Base-by-base conservation (phyloP, 1,140 invertebrate genomes). In the Bombus fervidus region DNA sequence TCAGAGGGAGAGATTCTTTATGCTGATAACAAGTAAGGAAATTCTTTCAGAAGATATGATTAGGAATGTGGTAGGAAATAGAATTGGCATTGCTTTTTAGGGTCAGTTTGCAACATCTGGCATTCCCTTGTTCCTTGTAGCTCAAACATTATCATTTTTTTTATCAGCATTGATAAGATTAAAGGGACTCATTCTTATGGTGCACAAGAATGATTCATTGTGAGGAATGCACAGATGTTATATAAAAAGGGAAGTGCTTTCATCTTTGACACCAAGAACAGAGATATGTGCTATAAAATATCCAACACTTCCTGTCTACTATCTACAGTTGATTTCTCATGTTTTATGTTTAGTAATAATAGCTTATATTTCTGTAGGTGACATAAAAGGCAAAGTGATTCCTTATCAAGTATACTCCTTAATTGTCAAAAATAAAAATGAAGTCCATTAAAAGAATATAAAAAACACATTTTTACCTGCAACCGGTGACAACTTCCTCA, bases 401-500 rank as follows among this genome's bases (percentile, higher is more conserved):
- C 9, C 39, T 47, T 31, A 28, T 71, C n/a, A 64, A 2, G 22
- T 25, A 12, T 76, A 59, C 8, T 10, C 13, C 18, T 10, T 59
- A 37, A 15, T 59, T 15, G n/a, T n/a, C n/a, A 59, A 4, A n/a
- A 47, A 53, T 68, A 53, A 13, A 8, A 18, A 34, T 31, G 3
- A 68, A 25, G 37, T 77, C 41, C 31, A 53, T 64, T 77, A 34
- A 28, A 28, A 37, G 76, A 41, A 18, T 4, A 53, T 64, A 39
- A 6, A 64, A 43, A 59, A 39, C 13, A 31, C 31, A 62, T 62
- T 88, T 90, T 97, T 96, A 98, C 97, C 97, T 96, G 97, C 97
- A 69, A 98, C 97, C 71, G 97, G 97, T 77, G 97, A 98, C 90
- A 98, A 96, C 94, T 97, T 98, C 92, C 97, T 96, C 95, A 98